These are phyloP conservation scores for Galeruca laticollis DNA, from an alignment of 2,888 invertebrate species.

Conservation along the genomic window DNA sequence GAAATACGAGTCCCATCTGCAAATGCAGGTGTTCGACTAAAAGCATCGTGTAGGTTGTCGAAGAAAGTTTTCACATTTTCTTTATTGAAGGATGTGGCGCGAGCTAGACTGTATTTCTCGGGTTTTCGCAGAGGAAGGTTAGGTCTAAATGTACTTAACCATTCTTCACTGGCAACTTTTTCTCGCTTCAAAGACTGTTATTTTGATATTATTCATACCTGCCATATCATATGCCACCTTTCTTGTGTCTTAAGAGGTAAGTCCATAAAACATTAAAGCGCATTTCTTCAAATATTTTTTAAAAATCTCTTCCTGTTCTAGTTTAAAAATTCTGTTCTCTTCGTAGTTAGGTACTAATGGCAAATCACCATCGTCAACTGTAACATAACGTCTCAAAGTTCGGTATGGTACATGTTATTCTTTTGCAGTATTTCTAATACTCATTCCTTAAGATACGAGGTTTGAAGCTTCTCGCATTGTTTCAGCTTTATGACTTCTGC, in stretches of 20 bases:
- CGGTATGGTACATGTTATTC: too few relatives aligned
- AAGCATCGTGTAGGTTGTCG: constrained; percentile 24
- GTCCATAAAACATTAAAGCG: constrained; percentile 23
- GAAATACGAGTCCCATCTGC: constrained; percentile 35
- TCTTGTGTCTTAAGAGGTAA: constrained; percentile 12
- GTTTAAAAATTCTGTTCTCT: constrained; percentile 31
- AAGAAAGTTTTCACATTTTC: constrained; percentile 27
- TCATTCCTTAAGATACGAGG: too few relatives aligned
- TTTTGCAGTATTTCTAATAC: too few relatives aligned
- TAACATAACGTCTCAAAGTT: too few relatives aligned
- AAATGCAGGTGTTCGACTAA: constrained; percentile 26
- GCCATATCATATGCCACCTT: constrained; percentile 27
- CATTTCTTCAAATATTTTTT: constrained; percentile 30
- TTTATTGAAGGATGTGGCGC: constrained; percentile 16
- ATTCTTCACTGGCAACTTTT: constrained; percentile 54
- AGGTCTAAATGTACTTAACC: constrained; percentile 25
- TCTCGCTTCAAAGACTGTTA: constrained; percentile 53
- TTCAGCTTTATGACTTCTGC: too few relatives aligned
- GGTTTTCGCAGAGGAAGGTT: constrained; percentile 26
- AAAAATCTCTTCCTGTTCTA: constrained; percentile 14
- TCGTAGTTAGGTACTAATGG: constrained; percentile 22
- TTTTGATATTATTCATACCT: constrained; percentile 23
- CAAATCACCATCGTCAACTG: too few relatives aligned
- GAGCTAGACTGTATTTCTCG: constrained; percentile 26
- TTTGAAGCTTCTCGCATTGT: too few relatives aligned